Conservation (phyloP, 1,140 invertebrate genomes). For the Copidosoma floridanum region DNA sequence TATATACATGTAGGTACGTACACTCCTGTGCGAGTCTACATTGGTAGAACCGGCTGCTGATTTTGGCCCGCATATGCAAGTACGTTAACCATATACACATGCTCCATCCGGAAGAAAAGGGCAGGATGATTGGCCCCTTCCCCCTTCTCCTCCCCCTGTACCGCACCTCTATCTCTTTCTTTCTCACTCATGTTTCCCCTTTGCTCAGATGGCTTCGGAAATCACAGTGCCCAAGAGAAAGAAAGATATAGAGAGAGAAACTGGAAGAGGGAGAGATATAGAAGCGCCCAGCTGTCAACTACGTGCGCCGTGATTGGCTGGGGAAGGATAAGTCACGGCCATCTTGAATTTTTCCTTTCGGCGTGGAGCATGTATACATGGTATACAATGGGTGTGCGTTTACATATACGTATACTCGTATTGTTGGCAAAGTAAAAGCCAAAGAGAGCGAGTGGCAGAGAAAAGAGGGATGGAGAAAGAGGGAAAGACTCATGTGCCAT, state of each 20-base stretch:
- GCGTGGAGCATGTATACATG: constrained; percentile 41
- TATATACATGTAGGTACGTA: not conserved
- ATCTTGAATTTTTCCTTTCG: constrained; percentile 54
- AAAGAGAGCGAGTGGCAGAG: not conserved
- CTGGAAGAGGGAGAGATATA: too few relatives aligned
- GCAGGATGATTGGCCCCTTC: not conserved
- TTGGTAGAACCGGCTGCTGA: not conserved
- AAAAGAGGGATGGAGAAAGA: not conserved
- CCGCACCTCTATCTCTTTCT: constrained; percentile 4
- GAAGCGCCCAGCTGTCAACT: constrained; percentile 53
- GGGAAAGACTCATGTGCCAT: too few relatives aligned
- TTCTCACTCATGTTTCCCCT: constrained; percentile 8
- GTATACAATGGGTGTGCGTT: too few relatives aligned
- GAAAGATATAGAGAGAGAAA: constrained; percentile 40
- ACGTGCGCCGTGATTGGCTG: constrained; percentile 46
- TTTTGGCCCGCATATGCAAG: too few relatives aligned
- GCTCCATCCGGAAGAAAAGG: too few relatives aligned
- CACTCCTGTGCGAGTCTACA: not conserved
- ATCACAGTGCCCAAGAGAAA: constrained; percentile 10
- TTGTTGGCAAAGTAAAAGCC: constrained; percentile 32
- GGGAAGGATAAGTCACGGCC: constrained; percentile 43
- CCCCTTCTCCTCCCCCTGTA: too few relatives aligned
- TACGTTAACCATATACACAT: not conserved
- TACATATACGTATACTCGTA: not conserved
- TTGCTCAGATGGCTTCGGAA: constrained; percentile 1